Evolutionary conservation across 2,888 invertebrate species (phyloP).

Genomic region (Clusia tigrina): DNA sequence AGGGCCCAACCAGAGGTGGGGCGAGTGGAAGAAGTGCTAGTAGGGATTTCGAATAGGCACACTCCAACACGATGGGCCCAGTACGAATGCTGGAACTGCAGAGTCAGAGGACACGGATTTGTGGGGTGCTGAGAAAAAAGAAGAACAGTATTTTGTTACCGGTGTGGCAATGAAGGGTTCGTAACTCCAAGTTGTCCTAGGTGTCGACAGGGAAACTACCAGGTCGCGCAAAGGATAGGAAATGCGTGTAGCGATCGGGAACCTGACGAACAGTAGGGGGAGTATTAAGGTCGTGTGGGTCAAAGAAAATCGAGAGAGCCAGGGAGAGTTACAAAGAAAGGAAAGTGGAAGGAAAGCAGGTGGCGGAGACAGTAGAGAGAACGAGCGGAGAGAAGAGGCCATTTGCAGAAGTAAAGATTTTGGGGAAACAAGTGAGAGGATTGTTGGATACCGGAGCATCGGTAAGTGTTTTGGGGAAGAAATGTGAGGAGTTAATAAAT

Average conservation of each 20-base stretch:
- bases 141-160: slow-evolving; percentile 3
- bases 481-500: neutral
- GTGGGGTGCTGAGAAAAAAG: neutral
- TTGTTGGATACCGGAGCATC: no score
- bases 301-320: neutral
- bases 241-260: neutral
- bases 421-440: neutral
- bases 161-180: neutral
- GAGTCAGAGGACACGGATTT: neutral
- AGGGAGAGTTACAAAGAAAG: neutral
- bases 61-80: no score
- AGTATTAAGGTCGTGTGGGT: neutral
- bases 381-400: neutral
- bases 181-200: slow-evolving; percentile 10
- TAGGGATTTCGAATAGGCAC: no score
- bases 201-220: neutral
- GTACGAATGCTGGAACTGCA: slow-evolving; percentile 15
- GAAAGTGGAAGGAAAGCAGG: neutral
- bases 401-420: neutral
- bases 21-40: no score
- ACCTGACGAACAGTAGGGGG: neutral
- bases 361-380: neutral
- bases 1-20: no score
- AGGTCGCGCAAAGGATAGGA: neutral
- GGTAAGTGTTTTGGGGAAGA: no score